phyloP scores from a whole-genome alignment of 2,888 invertebrate species.

The Ectropis crepuscularia region DNA sequence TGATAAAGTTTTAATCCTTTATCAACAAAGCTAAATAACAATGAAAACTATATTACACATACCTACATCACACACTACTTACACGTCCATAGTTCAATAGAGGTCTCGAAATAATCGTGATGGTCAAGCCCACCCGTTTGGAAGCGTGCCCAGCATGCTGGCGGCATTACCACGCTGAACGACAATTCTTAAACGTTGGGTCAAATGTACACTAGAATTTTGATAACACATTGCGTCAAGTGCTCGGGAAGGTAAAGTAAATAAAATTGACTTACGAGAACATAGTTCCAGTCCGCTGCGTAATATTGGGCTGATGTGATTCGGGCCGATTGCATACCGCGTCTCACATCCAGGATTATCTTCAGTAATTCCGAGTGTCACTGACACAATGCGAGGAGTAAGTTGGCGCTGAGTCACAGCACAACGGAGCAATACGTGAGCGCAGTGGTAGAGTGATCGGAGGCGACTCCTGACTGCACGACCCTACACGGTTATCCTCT shows the following conservation, averaged over 20 bases:
- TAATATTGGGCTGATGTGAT: conserved; percentile 5
- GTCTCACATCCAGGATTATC: conserved; percentile 16
- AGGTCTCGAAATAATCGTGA: no score
- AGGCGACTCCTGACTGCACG: conserved; percentile 61
- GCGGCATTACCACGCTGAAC: no score
- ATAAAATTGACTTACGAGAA: conserved; percentile 38
- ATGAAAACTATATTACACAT: no score
- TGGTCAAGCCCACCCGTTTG: no score
- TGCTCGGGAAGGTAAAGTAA: conserved; percentile 3
- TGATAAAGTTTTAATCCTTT: conserved; percentile 17
- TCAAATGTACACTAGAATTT: no score
- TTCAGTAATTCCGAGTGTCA: conserved; percentile 20
- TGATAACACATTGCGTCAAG: no score
- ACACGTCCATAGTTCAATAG: no score
- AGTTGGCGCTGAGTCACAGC: conserved; percentile 42
- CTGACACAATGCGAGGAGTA: conserved; percentile 23
- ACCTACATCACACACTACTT: no score
- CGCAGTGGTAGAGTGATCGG: conserved; percentile 66
- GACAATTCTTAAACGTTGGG: no score
- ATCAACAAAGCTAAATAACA: background rate
- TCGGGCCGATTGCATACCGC: conserved; percentile 31
- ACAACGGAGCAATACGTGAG: conserved; percentile 55
- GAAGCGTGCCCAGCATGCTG: no score
- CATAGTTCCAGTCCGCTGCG: conserved; percentile 35
- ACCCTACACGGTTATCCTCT: conserved; percentile 65